phyloP scores from a whole-genome alignment of 2,113 vertebrate genomes.

The Alouatta palliata region DNA sequence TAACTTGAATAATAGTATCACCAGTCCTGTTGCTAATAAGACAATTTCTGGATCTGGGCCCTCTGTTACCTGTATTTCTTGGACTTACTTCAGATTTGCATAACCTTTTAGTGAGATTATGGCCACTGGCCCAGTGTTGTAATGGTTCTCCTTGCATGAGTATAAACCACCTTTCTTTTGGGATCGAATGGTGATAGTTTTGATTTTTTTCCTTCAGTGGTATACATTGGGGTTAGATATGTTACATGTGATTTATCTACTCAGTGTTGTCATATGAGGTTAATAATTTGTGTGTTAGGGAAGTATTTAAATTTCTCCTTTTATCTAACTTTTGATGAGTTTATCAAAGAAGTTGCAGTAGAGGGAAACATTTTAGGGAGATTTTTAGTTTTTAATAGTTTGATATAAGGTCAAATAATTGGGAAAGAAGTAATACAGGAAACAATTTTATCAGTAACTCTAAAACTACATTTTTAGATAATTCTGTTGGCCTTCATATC shows the following conservation, averaged over 20 bases:
- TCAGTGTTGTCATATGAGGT: neutral
- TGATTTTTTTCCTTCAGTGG: constrained; percentile 17
- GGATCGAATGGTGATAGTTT: neutral
- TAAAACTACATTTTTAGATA: too few relatives aligned
- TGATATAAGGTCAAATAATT: neutral
- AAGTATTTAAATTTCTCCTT: neutral
- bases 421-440: too few relatives aligned
- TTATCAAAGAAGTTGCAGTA: neutral
- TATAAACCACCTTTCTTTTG: neutral
- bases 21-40: neutral
- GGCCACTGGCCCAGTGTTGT: neutral
- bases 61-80: neutral
- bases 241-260: neutral
- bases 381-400: constrained; percentile 34
- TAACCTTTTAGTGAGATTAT: neutral
- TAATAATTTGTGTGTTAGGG: neutral
- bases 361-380: neutral
- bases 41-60: neutral
- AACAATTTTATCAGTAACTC: too few relatives aligned
- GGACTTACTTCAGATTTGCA: neutral
- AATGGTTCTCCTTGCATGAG: neutral
- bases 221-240: neutral
- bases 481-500: too few relatives aligned
- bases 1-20: neutral
- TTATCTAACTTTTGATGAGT: neutral